phyloP scores from a whole-genome alignment of 2,113 vertebrate species.

The Desmodus rotundus region DNA sequence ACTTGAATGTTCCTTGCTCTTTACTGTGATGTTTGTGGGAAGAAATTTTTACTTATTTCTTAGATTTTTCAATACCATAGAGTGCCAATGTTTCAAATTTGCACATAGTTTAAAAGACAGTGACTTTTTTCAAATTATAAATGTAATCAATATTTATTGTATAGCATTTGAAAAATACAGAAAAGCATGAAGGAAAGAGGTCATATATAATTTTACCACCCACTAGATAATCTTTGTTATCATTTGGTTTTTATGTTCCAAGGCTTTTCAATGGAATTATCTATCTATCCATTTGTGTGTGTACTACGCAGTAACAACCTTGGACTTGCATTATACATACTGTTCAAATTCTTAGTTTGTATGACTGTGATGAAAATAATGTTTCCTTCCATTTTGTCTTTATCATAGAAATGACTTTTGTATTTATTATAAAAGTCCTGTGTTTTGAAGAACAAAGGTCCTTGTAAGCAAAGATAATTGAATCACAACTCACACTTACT shows the following conservation, averaged over 20 bases:
- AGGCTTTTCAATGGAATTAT: background rate
- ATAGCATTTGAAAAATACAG: conserved; percentile 20
- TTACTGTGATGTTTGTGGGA: background rate
- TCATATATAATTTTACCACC: background rate
- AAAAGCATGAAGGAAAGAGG: background rate
- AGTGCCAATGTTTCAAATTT: background rate
- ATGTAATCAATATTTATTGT: background rate
- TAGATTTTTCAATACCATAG: background rate
- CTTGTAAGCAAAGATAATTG: conserved; percentile 10
- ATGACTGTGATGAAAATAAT: background rate
- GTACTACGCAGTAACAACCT: background rate
- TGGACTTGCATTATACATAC: background rate
- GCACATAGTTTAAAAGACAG: background rate
- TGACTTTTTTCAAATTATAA: background rate
- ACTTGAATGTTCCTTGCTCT: background rate
- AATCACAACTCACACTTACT: background rate
- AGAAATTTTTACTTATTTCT: conserved; percentile 4
- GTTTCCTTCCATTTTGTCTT: background rate
- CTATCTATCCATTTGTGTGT: background rate
- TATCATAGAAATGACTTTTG: background rate
- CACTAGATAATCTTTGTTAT: background rate
- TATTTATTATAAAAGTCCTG: conserved; percentile 15
- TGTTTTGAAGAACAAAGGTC: background rate
- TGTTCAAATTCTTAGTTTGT: background rate
- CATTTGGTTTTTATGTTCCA: conserved; percentile 3